These are phyloP conservation scores for Pseudachorutes palmiensis DNA, from an alignment of 1,140 invertebrate genomes.

Conservation along the genomic window DNA sequence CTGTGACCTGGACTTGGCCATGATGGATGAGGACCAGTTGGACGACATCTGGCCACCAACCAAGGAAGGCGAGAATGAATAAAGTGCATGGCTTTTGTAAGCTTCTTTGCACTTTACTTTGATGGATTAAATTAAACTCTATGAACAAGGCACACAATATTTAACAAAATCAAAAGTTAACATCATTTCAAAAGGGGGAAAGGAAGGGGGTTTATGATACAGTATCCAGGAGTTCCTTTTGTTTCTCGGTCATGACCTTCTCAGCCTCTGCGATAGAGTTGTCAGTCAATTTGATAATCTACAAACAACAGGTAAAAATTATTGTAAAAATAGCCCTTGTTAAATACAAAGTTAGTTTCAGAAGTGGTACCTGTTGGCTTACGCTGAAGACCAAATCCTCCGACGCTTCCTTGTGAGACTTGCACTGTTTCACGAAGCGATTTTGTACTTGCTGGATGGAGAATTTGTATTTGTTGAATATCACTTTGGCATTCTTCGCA, in stretches of 20 bases:
- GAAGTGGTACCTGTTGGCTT: conserved; percentile 49
- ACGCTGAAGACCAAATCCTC: conserved; percentile 58
- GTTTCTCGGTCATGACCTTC: conserved; percentile 57
- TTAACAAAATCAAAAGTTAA: not conserved
- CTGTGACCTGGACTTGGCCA: not conserved
- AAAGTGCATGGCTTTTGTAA: too few relatives aligned
- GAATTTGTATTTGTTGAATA: conserved; percentile 72
- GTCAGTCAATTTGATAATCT: conserved; percentile 58
- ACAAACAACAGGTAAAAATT: conserved; percentile 23
- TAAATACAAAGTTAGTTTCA: not conserved
- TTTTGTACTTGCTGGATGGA: conserved; percentile 68
- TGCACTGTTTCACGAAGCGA: conserved; percentile 59
- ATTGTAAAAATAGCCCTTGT: not conserved
- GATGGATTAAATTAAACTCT: too few relatives aligned
- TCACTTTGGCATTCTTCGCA: conserved; percentile 72
- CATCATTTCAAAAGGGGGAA: not conserved
- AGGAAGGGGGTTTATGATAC: conserved; percentile 21
- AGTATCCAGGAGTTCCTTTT: conserved; percentile 54
- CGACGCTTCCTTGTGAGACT: conserved; percentile 52
- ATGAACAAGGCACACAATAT: not conserved
- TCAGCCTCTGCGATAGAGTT: conserved; percentile 59
- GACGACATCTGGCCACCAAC: too few relatives aligned
- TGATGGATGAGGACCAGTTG: not conserved
- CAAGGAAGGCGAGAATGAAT: too few relatives aligned
- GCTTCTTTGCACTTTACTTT: too few relatives aligned